Conservation (phyloP, 2,888 invertebrate species). For the Rhodophaea formosa region DNA sequence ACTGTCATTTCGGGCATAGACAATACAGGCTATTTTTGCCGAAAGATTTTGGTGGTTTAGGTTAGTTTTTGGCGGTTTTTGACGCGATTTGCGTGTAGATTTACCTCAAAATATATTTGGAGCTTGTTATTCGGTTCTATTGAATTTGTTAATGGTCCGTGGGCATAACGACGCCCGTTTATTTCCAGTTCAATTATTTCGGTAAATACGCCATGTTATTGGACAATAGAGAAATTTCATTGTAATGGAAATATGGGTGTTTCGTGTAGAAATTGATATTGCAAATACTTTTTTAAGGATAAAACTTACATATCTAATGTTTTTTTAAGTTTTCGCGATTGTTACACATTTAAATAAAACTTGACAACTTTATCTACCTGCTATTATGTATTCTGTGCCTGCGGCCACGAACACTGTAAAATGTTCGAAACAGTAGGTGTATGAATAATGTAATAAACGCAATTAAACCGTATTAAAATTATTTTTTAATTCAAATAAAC, state of each 20-base stretch:
- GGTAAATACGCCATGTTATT: constrained; percentile 27
- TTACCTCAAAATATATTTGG: constrained; percentile 32
- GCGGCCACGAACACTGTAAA: too few relatives aligned
- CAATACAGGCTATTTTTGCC: constrained; percentile 20
- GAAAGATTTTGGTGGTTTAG: constrained; percentile 1
- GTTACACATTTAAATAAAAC: too few relatives aligned
- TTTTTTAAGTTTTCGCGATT: too few relatives aligned
- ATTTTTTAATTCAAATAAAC: too few relatives aligned
- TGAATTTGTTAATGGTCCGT: constrained; percentile 34
- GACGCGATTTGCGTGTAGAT: constrained; percentile 25
- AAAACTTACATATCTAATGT: too few relatives aligned
- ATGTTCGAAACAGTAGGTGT: too few relatives aligned
- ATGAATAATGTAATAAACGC: too few relatives aligned
- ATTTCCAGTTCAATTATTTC: constrained; percentile 33
- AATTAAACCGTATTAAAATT: too few relatives aligned
- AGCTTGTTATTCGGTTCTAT: constrained; percentile 35
- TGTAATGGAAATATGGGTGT: constrained; percentile 10
- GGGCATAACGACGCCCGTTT: constrained; percentile 24
- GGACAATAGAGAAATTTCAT: constrained; percentile 34
- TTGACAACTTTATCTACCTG: too few relatives aligned
- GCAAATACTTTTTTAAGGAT: too few relatives aligned
- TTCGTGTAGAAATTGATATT: not conserved
- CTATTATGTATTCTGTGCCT: too few relatives aligned
- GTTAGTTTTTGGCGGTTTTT: not conserved
- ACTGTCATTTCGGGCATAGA: not conserved